These are phyloP conservation scores for Drosophila ananassae DNA, from an alignment of 1,140 invertebrate genomes.

Conservation along the genomic window DNA sequence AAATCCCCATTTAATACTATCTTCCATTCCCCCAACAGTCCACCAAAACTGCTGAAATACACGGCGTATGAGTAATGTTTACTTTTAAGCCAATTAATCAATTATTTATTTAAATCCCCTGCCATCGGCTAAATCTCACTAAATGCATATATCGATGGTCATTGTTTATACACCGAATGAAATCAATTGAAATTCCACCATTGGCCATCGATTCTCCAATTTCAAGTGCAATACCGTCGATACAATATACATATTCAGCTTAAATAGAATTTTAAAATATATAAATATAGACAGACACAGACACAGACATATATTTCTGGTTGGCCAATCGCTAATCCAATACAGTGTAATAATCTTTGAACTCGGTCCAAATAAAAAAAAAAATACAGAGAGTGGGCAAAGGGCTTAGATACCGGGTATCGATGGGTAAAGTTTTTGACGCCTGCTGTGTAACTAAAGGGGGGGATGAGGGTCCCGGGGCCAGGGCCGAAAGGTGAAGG, in stretches of 20 bases:
- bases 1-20: neutral
- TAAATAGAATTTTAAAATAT: constrained; percentile 10
- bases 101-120: constrained; percentile 45
- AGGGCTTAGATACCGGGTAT: constrained; percentile 3
- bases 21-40: neutral
- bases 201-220: constrained; percentile 1
- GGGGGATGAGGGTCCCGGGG: neutral
- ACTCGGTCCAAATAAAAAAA: constrained; percentile 36
- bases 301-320: constrained; percentile 13
- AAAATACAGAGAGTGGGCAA: neutral
- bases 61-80: constrained; percentile 28
- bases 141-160: constrained; percentile 49
- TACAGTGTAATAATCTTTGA: constrained; percentile 59
- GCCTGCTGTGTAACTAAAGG: constrained; percentile 30
- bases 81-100: constrained; percentile 46
- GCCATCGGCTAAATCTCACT: constrained; percentile 40
- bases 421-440: constrained; percentile 52
- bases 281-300: neutral
- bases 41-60: neutral
- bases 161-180: constrained; percentile 42
- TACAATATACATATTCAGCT: constrained; percentile 5
- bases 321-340: constrained; percentile 48
- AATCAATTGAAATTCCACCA: constrained; percentile 38
- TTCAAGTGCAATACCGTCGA: constrained; percentile 30
- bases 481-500: neutral